Conservation (phyloP, 2,113 vertebrate genomes). For the Brachyhypopomus gauderio region DNA sequence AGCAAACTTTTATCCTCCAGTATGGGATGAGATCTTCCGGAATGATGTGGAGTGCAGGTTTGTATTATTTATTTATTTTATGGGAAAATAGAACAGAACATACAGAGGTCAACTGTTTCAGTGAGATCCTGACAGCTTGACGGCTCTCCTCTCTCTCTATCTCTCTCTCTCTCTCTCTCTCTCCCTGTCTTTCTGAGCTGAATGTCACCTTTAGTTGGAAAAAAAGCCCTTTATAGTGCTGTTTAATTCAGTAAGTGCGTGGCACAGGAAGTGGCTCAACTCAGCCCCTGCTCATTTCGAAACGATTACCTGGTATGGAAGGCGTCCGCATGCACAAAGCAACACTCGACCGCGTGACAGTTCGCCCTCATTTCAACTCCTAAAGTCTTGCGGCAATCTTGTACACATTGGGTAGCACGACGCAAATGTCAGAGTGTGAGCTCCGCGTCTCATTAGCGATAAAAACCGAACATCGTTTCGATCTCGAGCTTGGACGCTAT, state of each 20-base stretch:
- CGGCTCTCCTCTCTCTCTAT: slow-evolving; percentile 4
- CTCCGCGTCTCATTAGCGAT: slow-evolving; percentile 75
- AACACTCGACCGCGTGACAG: slow-evolving; percentile 2
- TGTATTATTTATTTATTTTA: background rate
- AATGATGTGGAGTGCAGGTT: slow-evolving; percentile 10
- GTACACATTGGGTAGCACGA: slow-evolving; percentile 72
- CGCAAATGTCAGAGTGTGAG: slow-evolving; percentile 73
- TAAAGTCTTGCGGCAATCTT: slow-evolving; percentile 51
- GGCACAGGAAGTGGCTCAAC: slow-evolving; percentile 1
- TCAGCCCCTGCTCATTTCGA: background rate
- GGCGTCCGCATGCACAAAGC: slow-evolving; percentile 13
- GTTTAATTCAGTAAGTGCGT: background rate
- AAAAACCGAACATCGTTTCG: slow-evolving; percentile 67
- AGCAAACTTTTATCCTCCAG: background rate
- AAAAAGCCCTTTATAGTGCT: background rate
- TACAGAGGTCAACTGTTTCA: slow-evolving; percentile 42
- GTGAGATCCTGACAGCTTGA: slow-evolving; percentile 32
- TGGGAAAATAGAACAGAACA: slow-evolving; percentile 13
- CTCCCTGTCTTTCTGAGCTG: background rate
- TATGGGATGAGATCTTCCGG: slow-evolving; percentile 1
- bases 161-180: background rate
- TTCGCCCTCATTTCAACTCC: slow-evolving; percentile 18
- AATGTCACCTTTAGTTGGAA: slow-evolving; percentile 23
- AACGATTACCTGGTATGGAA: slow-evolving; percentile 13
- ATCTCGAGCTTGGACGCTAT: slow-evolving; percentile 71